Conservation (phyloP, 2,888 invertebrate genomes). For the Coenonympha glycerion region DNA sequence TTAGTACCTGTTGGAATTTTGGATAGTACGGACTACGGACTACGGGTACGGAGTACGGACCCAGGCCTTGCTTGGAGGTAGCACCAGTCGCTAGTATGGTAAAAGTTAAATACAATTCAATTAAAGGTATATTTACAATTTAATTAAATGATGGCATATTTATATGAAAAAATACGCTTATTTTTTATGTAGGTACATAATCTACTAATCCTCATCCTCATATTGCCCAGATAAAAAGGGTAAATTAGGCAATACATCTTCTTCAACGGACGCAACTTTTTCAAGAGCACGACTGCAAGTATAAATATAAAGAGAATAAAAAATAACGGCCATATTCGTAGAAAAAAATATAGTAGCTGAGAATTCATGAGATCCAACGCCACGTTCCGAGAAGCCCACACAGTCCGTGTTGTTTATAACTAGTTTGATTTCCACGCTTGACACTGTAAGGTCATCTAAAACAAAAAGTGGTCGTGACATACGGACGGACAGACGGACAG, state of each 20-base stretch:
- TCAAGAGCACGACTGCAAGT: constrained; percentile 36
- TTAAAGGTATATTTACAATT: too few species aligned
- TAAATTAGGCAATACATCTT: constrained; percentile 5
- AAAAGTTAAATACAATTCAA: too few species aligned
- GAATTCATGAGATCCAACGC: constrained; percentile 47
- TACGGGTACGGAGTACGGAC: too few species aligned
- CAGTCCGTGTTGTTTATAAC: constrained; percentile 55
- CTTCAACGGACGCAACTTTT: neutral
- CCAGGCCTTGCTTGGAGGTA: too few species aligned
- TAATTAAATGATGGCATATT: too few species aligned
- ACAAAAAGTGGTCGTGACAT: neutral
- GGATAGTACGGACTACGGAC: too few species aligned
- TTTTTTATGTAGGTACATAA: neutral
- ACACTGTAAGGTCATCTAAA: constrained; percentile 32
- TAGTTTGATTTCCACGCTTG: constrained; percentile 52
- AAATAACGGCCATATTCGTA: constrained; percentile 39
- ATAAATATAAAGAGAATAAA: constrained; percentile 48
- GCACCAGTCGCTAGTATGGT: too few species aligned
- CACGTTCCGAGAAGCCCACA: constrained; percentile 43
- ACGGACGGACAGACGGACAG: too few species aligned
- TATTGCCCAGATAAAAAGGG: constrained; percentile 6
- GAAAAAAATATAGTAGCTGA: constrained; percentile 48
- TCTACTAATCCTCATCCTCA: neutral
- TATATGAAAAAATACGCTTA: too few species aligned
- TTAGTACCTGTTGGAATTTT: too few species aligned